phyloP scores from a whole-genome alignment of 2,113 vertebrate genomes.

The Mustela nigripes region DNA sequence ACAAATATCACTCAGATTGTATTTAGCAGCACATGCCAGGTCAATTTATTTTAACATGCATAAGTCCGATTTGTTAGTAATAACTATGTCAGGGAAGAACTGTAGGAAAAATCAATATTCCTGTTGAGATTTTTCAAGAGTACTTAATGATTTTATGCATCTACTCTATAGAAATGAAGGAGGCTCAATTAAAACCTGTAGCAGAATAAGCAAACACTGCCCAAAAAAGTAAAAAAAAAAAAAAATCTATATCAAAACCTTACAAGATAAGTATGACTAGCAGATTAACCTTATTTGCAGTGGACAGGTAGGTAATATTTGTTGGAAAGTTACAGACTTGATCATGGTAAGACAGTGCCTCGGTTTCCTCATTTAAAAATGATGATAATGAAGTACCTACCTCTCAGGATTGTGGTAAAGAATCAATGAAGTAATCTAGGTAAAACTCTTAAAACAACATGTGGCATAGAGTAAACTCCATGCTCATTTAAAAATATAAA shows the following conservation, averaged over 20 bases:
- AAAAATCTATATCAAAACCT: not conserved
- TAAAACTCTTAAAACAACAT: not conserved
- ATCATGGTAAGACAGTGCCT: not conserved
- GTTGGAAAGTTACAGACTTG: not conserved
- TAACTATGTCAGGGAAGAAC: slow-evolving; percentile 35
- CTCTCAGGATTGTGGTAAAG: not conserved
- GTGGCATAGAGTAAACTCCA: not conserved
- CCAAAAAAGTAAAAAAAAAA: not conserved
- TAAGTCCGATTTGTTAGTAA: slow-evolving; percentile 56
- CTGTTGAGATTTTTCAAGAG: slow-evolving; percentile 54
- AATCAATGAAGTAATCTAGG: not conserved
- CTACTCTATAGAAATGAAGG: slow-evolving; percentile 3
- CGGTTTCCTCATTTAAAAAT: not conserved
- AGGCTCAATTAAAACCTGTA: slow-evolving; percentile 58
- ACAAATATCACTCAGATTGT: not conserved
- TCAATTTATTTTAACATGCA: slow-evolving; percentile 59
- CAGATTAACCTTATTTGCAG: not conserved
- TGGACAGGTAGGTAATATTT: not conserved
- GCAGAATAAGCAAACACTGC: not conserved
- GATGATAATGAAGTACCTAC: not conserved
- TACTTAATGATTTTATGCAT: slow-evolving; percentile 61
- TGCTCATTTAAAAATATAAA: not conserved
- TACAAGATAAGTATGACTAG: not conserved
- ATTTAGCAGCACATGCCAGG: not conserved
- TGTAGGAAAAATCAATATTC: slow-evolving; percentile 59